Percentiles rank a stretch among this genome's conserved stretches.
These are phyloP conservation scores for Pachymerium ferrugineum DNA, from an alignment of 2,888 invertebrate species.

Conservation along the genomic window DNA sequence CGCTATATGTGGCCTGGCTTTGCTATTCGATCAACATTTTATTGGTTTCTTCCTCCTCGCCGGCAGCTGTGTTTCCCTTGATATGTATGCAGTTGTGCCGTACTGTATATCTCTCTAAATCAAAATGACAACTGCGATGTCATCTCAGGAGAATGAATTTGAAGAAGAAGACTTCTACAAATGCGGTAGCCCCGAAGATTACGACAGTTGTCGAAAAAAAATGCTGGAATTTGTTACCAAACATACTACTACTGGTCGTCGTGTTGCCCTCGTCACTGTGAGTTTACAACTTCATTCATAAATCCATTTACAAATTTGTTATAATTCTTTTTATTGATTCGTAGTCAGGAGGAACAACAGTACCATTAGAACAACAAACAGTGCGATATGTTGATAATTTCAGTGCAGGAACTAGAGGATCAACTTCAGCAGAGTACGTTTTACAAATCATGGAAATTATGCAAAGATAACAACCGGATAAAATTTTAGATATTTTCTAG, in stretches of 20 bases:
- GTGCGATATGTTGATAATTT: conserved; percentile 99
- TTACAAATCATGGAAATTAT: conserved; percentile 32
- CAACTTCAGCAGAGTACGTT: conserved; percentile 78
- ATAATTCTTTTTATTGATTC: conserved; percentile 31
- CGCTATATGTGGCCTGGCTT: too few relatives aligned
- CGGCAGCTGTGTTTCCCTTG: neutral
- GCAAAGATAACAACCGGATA: neutral
- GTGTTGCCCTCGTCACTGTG: conserved; percentile 74
- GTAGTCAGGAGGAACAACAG: conserved; percentile 88
- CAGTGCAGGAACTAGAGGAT: conserved; percentile 91
- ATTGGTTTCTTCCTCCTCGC: too few relatives aligned
- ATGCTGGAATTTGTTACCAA: conserved; percentile 68
- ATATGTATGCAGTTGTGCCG: neutral
- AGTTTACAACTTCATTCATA: conserved; percentile 45
- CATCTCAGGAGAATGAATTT: neutral
- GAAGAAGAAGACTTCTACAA: neutral
- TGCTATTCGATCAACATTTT: too few relatives aligned
- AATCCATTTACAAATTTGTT: conserved; percentile 24
- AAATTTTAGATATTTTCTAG: conserved; percentile 64
- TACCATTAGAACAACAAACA: conserved; percentile 92
- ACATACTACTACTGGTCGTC: conserved; percentile 61
- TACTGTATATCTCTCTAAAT: neutral
- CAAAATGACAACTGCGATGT: neutral
- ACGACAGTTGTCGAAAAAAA: conserved; percentile 64
- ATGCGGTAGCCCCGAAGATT: conserved; percentile 58